These are phyloP conservation scores for Cheilinus undulatus DNA, from an alignment of 2,113 vertebrate genomes.

Conservation along the genomic window DNA sequence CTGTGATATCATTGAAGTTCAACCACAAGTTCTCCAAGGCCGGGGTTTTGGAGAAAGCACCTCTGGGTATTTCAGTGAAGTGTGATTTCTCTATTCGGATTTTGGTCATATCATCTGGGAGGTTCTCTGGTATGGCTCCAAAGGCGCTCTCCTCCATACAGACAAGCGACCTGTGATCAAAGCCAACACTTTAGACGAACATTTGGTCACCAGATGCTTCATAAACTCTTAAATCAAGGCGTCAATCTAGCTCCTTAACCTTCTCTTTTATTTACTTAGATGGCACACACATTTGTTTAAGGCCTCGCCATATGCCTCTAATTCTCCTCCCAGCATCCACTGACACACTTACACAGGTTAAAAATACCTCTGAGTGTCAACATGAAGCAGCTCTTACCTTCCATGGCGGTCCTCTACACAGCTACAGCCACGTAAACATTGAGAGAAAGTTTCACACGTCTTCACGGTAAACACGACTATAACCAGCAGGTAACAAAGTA, in stretches of 20 bases:
- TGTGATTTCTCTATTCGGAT: slow-evolving; percentile 92
- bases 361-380: slow-evolving; percentile 2
- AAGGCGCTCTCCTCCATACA: slow-evolving; percentile 87
- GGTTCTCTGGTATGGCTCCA: slow-evolving; percentile 84
- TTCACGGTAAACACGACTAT: slow-evolving; percentile 76
- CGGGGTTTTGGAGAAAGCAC: slow-evolving; percentile 82
- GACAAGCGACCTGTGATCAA: slow-evolving; percentile 81
- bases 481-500: slow-evolving; percentile 77
- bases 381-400: slow-evolving; percentile 83
- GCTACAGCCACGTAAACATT: slow-evolving; percentile 87
- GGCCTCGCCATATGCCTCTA: not conserved
- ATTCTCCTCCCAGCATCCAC: not conserved
- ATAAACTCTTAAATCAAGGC: not conserved
- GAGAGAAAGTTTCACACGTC: slow-evolving; percentile 51
- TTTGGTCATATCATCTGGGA: slow-evolving; percentile 88
- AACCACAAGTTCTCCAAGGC: slow-evolving; percentile 91
- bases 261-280: not conserved
- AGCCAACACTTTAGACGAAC: slow-evolving; percentile 14
- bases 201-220: not conserved
- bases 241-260: not conserved
- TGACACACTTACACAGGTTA: slow-evolving; percentile 28
- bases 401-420: slow-evolving; percentile 88
- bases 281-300: not conserved
- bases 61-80: slow-evolving; percentile 87
- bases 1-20: slow-evolving; percentile 92